phyloP scores from a whole-genome alignment of 2,888 invertebrate genomes.

The Eurytoma californica region DNA sequence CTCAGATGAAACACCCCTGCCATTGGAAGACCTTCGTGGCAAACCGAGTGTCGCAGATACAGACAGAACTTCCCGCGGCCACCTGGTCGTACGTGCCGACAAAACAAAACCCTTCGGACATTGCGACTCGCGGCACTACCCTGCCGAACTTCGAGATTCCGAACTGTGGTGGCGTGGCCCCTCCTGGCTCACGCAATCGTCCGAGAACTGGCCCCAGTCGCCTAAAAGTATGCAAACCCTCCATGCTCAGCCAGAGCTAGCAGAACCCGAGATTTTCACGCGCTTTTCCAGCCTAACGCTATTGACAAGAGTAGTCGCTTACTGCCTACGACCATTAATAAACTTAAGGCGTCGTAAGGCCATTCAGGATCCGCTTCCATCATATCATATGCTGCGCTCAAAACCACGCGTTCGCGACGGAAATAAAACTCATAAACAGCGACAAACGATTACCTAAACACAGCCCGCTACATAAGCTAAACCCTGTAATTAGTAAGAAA shows the following conservation, averaged over 20 bases:
- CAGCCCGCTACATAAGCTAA: no score
- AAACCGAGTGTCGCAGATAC: slow-evolving; percentile 61
- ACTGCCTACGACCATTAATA: neutral
- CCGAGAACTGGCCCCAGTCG: neutral
- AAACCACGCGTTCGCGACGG: neutral
- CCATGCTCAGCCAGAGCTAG: neutral
- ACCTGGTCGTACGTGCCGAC: slow-evolving; percentile 60
- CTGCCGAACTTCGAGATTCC: neutral
- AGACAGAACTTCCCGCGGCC: slow-evolving; percentile 49
- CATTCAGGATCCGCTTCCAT: no score
- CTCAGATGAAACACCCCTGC: no score
- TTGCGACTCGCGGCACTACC: slow-evolving; percentile 12
- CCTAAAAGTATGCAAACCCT: neutral
- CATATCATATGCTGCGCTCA: neutral
- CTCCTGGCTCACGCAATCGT: neutral
- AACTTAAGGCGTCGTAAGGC: neutral
- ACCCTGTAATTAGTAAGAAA: no score
- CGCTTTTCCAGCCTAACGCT: neutral
- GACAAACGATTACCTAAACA: neutral
- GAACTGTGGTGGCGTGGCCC: slow-evolving; percentile 30
- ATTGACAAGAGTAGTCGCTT: neutral
- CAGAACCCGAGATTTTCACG: neutral
- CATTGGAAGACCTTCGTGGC: slow-evolving; percentile 60
- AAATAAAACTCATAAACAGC: neutral
- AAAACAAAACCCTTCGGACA: neutral